phyloP scores from a whole-genome alignment of 1,140 invertebrate species.

The Aphelinus certus region DNA sequence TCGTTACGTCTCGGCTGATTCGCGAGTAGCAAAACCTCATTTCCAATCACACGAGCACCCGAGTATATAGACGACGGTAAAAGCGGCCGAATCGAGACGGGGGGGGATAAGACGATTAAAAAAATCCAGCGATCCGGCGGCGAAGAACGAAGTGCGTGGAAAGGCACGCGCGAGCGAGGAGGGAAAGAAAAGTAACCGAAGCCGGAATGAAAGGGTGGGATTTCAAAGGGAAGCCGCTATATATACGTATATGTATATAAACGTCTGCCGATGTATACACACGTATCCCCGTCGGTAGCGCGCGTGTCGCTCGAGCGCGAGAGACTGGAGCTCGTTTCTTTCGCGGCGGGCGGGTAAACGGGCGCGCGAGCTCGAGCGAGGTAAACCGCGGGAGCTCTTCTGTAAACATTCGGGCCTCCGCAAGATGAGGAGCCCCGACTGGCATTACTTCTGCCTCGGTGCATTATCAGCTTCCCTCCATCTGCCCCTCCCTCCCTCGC shows the following conservation, averaged over 20 bases:
- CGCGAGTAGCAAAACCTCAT: too few relatives aligned
- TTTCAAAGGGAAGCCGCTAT: conserved; percentile 8
- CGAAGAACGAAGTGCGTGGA: neutral
- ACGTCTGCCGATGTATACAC: neutral
- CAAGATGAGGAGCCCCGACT: conserved; percentile 32
- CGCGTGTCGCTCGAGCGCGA: neutral
- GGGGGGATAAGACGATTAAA: too few relatives aligned
- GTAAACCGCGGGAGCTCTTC: conserved; percentile 48
- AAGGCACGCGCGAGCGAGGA: neutral
- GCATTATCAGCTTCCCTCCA: conserved; percentile 22
- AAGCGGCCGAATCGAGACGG: too few relatives aligned
- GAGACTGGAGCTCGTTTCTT: neutral
- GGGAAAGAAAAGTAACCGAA: neutral
- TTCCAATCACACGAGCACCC: too few relatives aligned
- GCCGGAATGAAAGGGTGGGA: conserved; percentile 6
- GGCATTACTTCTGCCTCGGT: too few relatives aligned
- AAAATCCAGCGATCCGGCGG: neutral
- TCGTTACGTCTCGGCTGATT: too few relatives aligned
- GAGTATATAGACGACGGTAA: too few relatives aligned
- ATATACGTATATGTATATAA: too few relatives aligned
- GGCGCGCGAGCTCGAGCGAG: conserved; percentile 23
- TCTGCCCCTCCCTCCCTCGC: conserved; percentile 25
- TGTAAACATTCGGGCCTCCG: conserved; percentile 49
- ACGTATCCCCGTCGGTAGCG: neutral
- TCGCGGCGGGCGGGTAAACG: neutral